phyloP scores from a whole-genome alignment of 2,113 vertebrate species.

The Sylvietta virens region DNA sequence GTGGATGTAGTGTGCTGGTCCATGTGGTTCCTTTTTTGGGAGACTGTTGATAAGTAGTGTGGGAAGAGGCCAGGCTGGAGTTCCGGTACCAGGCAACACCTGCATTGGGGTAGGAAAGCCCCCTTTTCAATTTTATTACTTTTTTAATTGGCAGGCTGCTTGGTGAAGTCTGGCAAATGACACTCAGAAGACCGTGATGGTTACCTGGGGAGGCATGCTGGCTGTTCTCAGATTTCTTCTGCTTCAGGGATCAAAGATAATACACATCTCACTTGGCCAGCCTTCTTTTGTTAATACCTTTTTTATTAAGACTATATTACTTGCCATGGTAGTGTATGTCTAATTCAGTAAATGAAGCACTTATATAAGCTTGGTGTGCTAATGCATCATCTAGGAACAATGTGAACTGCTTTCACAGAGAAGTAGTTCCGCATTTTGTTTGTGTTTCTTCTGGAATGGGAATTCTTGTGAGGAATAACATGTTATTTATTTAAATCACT shows the following conservation, averaged over 20 bases:
- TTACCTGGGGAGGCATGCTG: background rate
- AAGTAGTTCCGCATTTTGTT: background rate
- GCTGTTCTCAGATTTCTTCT: background rate
- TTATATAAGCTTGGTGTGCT: background rate
- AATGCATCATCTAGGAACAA: background rate
- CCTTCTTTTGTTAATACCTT: background rate
- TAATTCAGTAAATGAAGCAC: background rate
- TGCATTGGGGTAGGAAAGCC: background rate
- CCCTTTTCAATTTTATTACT: background rate
- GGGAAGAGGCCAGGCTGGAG: background rate
- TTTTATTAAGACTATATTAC: background rate
- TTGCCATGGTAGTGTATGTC: background rate
- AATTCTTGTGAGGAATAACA: background rate
- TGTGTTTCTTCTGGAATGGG: background rate
- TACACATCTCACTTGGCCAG: background rate
- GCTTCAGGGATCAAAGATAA: background rate
- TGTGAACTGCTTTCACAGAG: background rate
- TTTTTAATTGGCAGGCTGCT: background rate
- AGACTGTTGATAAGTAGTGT: background rate
- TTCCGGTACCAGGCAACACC: background rate
- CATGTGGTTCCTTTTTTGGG: fast-evolving
- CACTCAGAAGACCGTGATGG: fast-evolving
- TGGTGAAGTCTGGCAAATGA: background rate
- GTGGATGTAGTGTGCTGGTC: background rate
- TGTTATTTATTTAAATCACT: background rate